These are phyloP conservation scores for Megalops atlanticus DNA, from an alignment of 2,113 vertebrate species.

Conservation along the genomic window DNA sequence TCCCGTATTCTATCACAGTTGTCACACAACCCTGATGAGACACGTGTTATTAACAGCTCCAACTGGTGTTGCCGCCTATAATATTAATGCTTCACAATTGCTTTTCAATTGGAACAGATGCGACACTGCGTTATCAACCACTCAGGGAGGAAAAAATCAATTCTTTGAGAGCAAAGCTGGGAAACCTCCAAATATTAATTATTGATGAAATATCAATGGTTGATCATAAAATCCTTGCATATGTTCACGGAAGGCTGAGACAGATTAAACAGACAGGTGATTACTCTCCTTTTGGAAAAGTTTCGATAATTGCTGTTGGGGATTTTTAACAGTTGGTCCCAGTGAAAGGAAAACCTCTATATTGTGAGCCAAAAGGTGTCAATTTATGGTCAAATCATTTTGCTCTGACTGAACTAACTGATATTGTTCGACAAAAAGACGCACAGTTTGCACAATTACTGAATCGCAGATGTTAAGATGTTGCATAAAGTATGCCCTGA, in stretches of 20 bases:
- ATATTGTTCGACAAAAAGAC: slow-evolving; percentile 31
- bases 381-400: slow-evolving; percentile 29
- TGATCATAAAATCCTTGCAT: slow-evolving; percentile 32
- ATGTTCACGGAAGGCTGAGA: slow-evolving; percentile 33
- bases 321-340: slow-evolving; percentile 24
- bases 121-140: slow-evolving; percentile 28
- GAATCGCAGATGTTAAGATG: neutral
- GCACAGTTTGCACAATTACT: slow-evolving; percentile 29
- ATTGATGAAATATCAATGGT: slow-evolving; percentile 40
- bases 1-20: neutral
- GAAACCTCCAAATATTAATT: slow-evolving; percentile 31
- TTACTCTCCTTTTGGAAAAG: slow-evolving; percentile 14
- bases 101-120: too few species aligned
- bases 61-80: neutral
- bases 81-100: slow-evolving; percentile 18
- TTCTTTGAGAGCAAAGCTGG: too few species aligned
- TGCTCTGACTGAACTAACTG: slow-evolving; percentile 23
- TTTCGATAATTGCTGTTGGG: too few species aligned
- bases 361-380: neutral
- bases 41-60: slow-evolving; percentile 19
- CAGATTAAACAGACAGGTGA: slow-evolving; percentile 31
- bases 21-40: neutral
- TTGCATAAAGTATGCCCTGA: too few species aligned
- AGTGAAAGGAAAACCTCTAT: slow-evolving; percentile 23
- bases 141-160: too few species aligned